A percentile compares a stretch with the other conserved stretches of the same genome.
Conservation (phyloP, 1,140 invertebrate genomes). For the Ceratosolen fusciceps region DNA sequence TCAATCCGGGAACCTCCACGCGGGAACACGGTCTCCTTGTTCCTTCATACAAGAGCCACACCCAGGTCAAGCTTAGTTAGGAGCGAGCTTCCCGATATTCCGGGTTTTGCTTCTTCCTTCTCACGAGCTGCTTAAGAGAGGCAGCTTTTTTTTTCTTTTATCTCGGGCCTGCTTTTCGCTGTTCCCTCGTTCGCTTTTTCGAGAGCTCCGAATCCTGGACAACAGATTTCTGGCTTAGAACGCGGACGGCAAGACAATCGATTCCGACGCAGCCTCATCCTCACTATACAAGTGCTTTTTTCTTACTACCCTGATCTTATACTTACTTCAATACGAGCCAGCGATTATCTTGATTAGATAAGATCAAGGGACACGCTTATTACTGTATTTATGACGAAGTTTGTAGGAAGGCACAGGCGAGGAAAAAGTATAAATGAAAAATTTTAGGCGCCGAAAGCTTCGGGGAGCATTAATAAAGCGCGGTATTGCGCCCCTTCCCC, state of each 20-base stretch:
- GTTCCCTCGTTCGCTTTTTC: background rate
- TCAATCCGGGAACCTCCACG: background rate
- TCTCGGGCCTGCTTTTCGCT: background rate
- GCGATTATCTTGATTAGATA: background rate
- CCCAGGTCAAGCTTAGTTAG: background rate
- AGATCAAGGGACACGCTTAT: background rate
- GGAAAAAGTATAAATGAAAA: background rate
- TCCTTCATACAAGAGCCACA: constrained; percentile 16
- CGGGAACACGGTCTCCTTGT: constrained; percentile 18
- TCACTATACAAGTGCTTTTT: too few species aligned
- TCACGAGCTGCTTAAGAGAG: background rate
- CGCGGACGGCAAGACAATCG: too few species aligned
- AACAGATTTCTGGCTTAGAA: too few species aligned
- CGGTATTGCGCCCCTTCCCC: background rate
- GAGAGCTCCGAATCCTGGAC: too few species aligned
- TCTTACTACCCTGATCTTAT: background rate
- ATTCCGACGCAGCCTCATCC: too few species aligned
- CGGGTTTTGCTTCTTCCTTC: background rate
- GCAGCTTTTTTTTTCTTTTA: constrained; percentile 35
- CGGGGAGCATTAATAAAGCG: too few species aligned
- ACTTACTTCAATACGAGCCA: background rate
- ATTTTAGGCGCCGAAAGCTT: background rate
- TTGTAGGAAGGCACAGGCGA: background rate
- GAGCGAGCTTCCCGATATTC: background rate
- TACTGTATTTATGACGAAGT: background rate